A percentile compares a stretch with the other conserved stretches of the same genome.
phyloP scores from a whole-genome alignment of 2,797 vertebrate genomes.

The Poeciliopsis gracilis region DNA sequence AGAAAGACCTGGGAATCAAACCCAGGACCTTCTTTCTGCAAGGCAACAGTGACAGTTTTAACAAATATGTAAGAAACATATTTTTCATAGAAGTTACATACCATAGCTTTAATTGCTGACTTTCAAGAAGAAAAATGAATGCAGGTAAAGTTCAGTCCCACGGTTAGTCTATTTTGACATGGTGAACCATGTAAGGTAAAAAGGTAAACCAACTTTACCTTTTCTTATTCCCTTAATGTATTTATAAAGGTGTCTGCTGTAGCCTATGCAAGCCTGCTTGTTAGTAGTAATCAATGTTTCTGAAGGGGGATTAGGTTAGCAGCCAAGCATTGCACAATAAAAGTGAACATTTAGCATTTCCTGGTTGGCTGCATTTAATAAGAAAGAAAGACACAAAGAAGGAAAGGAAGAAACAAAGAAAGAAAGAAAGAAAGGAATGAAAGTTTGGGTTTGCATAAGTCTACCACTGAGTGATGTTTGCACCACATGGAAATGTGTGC shows the following conservation, averaged over 20 bases:
- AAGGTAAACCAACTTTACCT: no score
- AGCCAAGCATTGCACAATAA: conserved; percentile 32
- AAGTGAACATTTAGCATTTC: conserved; percentile 18
- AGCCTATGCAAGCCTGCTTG: not conserved
- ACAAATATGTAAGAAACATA: no score
- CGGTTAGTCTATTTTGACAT: conserved; percentile 27
- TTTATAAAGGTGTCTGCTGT: conserved; percentile 12
- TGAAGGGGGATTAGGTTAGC: conserved; percentile 13
- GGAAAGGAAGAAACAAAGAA: not conserved
- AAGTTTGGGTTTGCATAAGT: conserved; percentile 4
- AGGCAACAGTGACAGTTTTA: no score
- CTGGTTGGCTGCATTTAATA: conserved; percentile 10
- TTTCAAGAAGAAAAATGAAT: not conserved
- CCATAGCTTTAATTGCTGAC: not conserved
- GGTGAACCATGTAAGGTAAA: no score
- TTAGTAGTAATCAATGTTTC: conserved; percentile 25
- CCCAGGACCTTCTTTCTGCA: no score
- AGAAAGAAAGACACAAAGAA: not conserved
- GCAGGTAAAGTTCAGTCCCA: conserved; percentile 39
- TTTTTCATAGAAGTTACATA: no score
- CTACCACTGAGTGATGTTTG: not conserved
- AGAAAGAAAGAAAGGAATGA: not conserved
- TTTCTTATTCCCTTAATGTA: conserved; percentile 28
- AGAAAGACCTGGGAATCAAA: no score
- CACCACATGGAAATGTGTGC: conserved; percentile 52